A percentile compares a stretch with the other conserved stretches of the same genome.
Evolutionary conservation across 2,888 invertebrate species (phyloP).

Genomic region (Nebria salina): DNA sequence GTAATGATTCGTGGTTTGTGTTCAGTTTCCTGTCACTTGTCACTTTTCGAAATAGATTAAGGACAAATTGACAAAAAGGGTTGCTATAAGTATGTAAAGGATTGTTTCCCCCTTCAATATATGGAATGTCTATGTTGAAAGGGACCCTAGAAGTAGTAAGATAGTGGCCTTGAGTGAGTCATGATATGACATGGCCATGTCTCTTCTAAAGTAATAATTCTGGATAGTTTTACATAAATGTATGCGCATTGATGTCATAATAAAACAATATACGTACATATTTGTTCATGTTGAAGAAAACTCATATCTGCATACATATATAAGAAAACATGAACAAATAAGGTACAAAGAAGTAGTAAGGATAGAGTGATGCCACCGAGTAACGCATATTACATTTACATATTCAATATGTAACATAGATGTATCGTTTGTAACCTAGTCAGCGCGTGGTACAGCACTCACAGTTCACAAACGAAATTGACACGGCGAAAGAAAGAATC

Average conservation of each 20-base stretch:
- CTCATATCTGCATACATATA: background rate
- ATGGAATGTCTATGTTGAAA: background rate
- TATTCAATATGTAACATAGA: background rate
- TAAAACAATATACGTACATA: slow-evolving; percentile 1
- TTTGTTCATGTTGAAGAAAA: background rate
- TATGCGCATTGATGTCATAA: background rate
- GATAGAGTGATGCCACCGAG: background rate
- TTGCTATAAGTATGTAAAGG: background rate
- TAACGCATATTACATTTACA: background rate
- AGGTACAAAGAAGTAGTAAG: background rate
- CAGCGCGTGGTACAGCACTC: background rate
- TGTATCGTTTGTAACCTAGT: background rate
- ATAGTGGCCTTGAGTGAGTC: background rate
- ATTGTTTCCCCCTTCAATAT: background rate
- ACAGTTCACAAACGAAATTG: background rate
- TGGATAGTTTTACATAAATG: background rate
- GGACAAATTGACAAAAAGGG: background rate
- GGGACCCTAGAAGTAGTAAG: background rate
- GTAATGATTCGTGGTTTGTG: background rate
- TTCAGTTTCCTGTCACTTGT: background rate
- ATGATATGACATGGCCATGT: background rate
- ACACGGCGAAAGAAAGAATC: background rate
- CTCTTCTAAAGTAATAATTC: background rate
- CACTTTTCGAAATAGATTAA: background rate
- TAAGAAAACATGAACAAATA: slow-evolving; percentile 2